Evolutionary conservation across 2,797 vertebrate species (phyloP), one percentile per base, ranked within the genome.

Genomic region (Vipera latastei): DNA sequence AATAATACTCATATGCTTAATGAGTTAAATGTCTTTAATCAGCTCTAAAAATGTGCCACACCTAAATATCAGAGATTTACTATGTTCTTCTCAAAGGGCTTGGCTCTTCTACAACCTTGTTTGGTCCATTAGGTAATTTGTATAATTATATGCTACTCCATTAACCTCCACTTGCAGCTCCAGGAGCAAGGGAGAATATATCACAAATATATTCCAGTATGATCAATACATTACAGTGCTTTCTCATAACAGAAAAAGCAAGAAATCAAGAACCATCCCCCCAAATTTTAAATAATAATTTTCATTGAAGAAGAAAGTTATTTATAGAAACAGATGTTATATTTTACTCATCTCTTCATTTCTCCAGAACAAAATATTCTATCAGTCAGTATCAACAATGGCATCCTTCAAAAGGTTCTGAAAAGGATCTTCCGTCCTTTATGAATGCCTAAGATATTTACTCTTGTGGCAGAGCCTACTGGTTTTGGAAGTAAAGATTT

Each of bases 401-500:
- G 53, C 26, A 0, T 94, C 89, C 92, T 91, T 95, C 92, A 95
- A 94, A 95, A 7, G 90, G 91, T 91, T 94, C 93, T 93, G 78
- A 91, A 96, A 93, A 95, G 94, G 94, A 91, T 92, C 91, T 94
- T 25, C 4, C 94, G 78, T 92, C 89, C 90, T 95, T 94, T 1
- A 0, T 94, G 93, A 60, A 92, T 91, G 22, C 4, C 61, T 93
- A 94, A 95, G 96, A 94, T 97, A 95, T 97, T 96, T 96, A 97
- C 94, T 94, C 95, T 91, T 69, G 90, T 94, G 91, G 91, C 92
- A 91, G 93, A 95, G 95, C 94, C 91, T 95, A 90, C 90, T 94
- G 94, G 95, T 96, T 92, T 94, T 95, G 94, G 94, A 93, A 97
- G 93, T 91, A 95, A 93, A 93, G 63, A 95, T 95, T 89, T 95